Percentiles rank a stretch among this genome's conserved stretches.
phyloP scores from a whole-genome alignment of 2,797 vertebrate genomes.

The Hyperoplus lanceolatus region DNA sequence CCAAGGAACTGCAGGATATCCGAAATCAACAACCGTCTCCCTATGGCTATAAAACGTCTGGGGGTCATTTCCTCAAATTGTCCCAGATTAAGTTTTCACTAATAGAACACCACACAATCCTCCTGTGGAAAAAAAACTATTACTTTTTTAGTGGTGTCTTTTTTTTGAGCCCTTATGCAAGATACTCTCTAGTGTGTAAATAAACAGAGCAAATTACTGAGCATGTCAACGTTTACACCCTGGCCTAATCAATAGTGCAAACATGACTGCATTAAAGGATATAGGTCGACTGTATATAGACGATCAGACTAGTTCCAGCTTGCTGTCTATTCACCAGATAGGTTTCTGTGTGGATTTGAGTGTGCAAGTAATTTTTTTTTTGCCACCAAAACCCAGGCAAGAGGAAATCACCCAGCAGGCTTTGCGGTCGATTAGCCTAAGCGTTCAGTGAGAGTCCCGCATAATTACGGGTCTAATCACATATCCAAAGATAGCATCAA shows the following conservation, averaged over 20 bases:
- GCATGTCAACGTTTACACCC: not conserved
- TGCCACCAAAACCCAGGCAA: constrained; percentile 9
- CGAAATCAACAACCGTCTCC: not conserved
- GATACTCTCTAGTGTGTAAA: not conserved
- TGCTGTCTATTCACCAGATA: not conserved
- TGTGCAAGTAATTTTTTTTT: not conserved
- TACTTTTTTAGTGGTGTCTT: not conserved
- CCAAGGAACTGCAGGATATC: not conserved
- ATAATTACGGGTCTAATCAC: constrained; percentile 71
- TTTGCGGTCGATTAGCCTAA: constrained; percentile 26
- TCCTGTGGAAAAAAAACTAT: not conserved
- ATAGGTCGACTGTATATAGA: too few species aligned
- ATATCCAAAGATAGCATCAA: constrained; percentile 66
- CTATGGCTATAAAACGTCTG: not conserved
- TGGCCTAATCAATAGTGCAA: not conserved
- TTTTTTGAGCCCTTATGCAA: not conserved
- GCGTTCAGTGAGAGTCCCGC: constrained; percentile 43
- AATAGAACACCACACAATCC: not conserved
- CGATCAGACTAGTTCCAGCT: not conserved
- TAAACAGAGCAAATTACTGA: not conserved
- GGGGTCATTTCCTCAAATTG: constrained; percentile 24
- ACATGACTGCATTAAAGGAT: constrained; percentile 8
- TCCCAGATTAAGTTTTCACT: constrained; percentile 19
- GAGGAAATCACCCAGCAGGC: constrained; percentile 37
- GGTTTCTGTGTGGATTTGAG: not conserved